Percentiles rank a stretch among this genome's conserved stretches.
phyloP scores from a whole-genome alignment of 2,113 vertebrate species.

The Xyrauchen texanus region DNA sequence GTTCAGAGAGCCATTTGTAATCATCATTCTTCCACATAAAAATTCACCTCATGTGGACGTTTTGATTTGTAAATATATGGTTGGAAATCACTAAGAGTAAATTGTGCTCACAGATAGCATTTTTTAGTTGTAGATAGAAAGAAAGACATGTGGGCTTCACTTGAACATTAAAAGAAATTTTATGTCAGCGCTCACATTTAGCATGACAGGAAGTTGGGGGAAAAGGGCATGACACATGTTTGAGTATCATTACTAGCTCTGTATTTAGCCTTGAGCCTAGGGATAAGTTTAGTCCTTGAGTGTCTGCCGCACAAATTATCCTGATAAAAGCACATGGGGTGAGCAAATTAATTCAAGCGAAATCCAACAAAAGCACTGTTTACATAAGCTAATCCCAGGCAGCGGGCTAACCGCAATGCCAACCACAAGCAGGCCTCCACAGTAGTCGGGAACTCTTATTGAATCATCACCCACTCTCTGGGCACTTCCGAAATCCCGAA shows the following conservation, averaged over 20 bases:
- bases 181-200: not conserved
- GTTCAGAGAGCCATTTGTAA: no score
- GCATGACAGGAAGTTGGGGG: not conserved
- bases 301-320: conserved; percentile 54
- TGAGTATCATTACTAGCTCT: conserved; percentile 31
- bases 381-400: conserved; percentile 69
- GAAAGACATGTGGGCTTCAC: not conserved
- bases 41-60: no score
- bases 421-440: conserved; percentile 53
- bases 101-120: no score
- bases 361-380: conserved; percentile 71
- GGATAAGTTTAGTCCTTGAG: conserved; percentile 59
- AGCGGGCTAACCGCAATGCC: conserved; percentile 39
- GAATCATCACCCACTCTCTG: conserved; percentile 61
- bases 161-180: not conserved
- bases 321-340: conserved; percentile 67
- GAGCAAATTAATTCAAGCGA: conserved; percentile 74
- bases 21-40: no score
- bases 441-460: conserved; percentile 66
- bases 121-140: no score
- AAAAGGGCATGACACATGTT: conserved; percentile 42
- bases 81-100: no score
- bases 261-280: conserved; percentile 51
- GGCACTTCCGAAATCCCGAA: conserved; percentile 23
- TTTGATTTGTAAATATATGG: no score